These are phyloP conservation scores for Nebria brevicollis DNA, from an alignment of 2,888 invertebrate species.

Conservation along the genomic window DNA sequence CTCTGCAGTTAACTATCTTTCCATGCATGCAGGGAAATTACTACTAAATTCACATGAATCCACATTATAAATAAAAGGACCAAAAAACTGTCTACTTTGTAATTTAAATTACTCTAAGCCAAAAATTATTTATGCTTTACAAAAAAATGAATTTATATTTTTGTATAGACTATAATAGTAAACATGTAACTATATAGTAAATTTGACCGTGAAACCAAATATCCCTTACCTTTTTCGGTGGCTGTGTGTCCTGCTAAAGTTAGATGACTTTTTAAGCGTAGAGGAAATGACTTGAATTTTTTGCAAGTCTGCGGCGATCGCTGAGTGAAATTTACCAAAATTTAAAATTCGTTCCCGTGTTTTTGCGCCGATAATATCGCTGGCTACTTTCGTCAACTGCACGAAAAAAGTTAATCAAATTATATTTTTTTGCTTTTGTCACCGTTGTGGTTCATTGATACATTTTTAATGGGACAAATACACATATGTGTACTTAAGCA, in stretches of 20 bases:
- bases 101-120: neutral
- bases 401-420: conserved; percentile 14
- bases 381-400: neutral
- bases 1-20: neutral
- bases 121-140: neutral
- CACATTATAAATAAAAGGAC: too few relatives aligned
- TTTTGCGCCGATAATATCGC: conserved; percentile 13
- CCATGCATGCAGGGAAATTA: neutral
- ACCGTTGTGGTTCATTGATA: neutral
- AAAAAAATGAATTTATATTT: too few relatives aligned
- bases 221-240: conserved; percentile 5
- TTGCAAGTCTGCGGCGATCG: conserved; percentile 13
- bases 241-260: neutral
- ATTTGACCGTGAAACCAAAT: conserved; percentile 16
- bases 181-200: neutral
- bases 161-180: neutral
- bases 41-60: too few relatives aligned
- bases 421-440: conserved; percentile 8
- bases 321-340: conserved; percentile 15
- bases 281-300: conserved; percentile 17
- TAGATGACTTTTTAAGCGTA: conserved; percentile 14
- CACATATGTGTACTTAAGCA: neutral
- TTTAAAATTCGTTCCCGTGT: conserved; percentile 25
- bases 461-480: neutral
- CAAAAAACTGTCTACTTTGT: too few relatives aligned